phyloP scores from a whole-genome alignment of 2,113 vertebrate genomes.

The Thryonomys swinderianus region DNA sequence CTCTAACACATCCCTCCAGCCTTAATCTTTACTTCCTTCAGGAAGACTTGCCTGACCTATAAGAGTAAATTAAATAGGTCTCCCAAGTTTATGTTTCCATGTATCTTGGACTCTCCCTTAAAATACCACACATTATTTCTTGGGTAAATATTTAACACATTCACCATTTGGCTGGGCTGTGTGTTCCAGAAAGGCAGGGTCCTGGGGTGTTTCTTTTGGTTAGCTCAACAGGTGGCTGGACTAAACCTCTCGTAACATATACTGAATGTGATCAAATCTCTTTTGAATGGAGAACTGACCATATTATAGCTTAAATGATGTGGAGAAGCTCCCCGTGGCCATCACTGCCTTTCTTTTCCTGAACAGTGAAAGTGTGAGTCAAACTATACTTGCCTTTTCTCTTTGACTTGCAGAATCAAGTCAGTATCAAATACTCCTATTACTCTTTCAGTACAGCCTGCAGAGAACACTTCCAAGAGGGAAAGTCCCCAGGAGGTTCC shows the following conservation, averaged over 20 bases:
- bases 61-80: background rate
- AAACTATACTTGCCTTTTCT: background rate
- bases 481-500: background rate
- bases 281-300: background rate
- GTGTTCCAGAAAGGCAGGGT: background rate
- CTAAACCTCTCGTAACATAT: background rate
- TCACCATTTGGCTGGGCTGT: background rate
- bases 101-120: background rate
- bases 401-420: slow-evolving; percentile 26
- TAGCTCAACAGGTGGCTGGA: background rate
- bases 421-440: background rate
- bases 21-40: background rate
- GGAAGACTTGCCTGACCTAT: background rate
- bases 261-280: background rate
- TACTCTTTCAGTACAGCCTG: background rate
- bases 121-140: background rate
- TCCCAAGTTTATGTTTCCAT: background rate
- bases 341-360: background rate
- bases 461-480: background rate
- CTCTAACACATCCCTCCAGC: background rate
- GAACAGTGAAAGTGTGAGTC: background rate
- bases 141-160: background rate
- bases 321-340: background rate
- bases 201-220: background rate
- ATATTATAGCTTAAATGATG: background rate